These are phyloP conservation scores for Neocrepidodera transversa DNA, from an alignment of 2,888 invertebrate species.

Conservation along the genomic window DNA sequence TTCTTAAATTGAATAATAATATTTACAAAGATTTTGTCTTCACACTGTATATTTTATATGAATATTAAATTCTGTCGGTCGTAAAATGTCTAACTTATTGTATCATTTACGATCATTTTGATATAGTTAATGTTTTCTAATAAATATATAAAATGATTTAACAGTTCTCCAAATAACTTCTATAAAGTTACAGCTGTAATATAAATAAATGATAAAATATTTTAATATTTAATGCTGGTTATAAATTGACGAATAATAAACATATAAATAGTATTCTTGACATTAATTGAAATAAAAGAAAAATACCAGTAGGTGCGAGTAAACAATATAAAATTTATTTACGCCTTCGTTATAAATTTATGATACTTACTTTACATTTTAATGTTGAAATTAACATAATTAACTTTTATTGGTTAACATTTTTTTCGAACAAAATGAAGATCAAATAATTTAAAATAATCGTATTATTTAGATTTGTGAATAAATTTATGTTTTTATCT, in stretches of 20 bases:
- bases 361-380: not conserved
- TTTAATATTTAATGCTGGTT: slow-evolving; percentile 7
- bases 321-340: slow-evolving; percentile 11
- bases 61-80: not conserved
- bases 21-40: too few species aligned
- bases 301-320: slow-evolving; percentile 6
- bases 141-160: slow-evolving; percentile 2
- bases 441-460: too few species aligned
- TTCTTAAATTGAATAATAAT: too few species aligned
- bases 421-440: not conserved
- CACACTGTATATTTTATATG: too few species aligned
- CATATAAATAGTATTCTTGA: slow-evolving; percentile 5
- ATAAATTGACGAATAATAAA: slow-evolving; percentile 1
- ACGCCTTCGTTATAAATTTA: slow-evolving; percentile 10
- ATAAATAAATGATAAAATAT: slow-evolving; percentile 9
- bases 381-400: slow-evolving; percentile 4
- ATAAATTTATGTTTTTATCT: too few species aligned
- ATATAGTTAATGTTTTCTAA: slow-evolving; percentile 7
- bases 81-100: not conserved
- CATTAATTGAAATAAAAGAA: slow-evolving; percentile 10
- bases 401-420: not conserved
- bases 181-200: not conserved
- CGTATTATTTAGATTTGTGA: too few species aligned
- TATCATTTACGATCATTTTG: slow-evolving; percentile 2
- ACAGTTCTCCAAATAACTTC: slow-evolving; percentile 4